A percentile compares a stretch with the other conserved stretches of the same genome.
Conservation (phyloP, 2,113 vertebrate genomes). For the Takifugu bimaculatus region DNA sequence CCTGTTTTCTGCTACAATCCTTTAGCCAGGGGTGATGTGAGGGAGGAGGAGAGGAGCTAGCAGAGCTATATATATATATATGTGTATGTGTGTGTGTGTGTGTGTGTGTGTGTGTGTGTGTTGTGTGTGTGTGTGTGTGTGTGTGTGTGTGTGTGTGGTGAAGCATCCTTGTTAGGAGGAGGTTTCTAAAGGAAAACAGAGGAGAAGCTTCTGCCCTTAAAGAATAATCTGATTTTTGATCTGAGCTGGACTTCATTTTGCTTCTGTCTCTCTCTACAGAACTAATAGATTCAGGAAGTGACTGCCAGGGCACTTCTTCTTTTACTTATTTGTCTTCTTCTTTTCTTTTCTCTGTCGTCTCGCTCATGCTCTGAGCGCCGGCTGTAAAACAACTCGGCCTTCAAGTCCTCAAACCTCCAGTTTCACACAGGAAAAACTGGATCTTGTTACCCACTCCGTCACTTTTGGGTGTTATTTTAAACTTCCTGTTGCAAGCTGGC, state of each 20-base stretch:
- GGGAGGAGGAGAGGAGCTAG: slow-evolving; percentile 5
- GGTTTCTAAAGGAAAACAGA: slow-evolving; percentile 16
- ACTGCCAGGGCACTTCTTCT: neutral
- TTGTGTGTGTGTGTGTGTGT: neutral
- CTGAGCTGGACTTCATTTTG: neutral
- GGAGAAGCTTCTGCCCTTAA: slow-evolving; percentile 2
- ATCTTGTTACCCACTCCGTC: neutral
- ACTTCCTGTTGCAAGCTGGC: slow-evolving; percentile 5
- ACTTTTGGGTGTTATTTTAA: slow-evolving; percentile 4
- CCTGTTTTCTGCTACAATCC: slow-evolving; percentile 58
- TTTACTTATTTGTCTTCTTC: too few relatives aligned
- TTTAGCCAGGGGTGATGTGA: slow-evolving; percentile 59
- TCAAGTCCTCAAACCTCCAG: neutral
- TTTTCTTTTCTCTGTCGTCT: too few relatives aligned
- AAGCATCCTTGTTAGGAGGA: slow-evolving; percentile 28
- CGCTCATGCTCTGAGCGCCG: too few relatives aligned
- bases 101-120: neutral
- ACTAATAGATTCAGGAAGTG: neutral
- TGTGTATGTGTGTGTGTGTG: too few relatives aligned
- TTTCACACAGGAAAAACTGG: neutral
- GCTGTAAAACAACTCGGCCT: too few relatives aligned
- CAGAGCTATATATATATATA: slow-evolving; percentile 16
- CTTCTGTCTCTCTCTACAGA: neutral
- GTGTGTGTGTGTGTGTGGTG: slow-evolving; percentile 2
- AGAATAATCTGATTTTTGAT: too few relatives aligned